These are phyloP conservation scores for Acrobasis repandana DNA, from an alignment of 2,888 invertebrate genomes.

Conservation along the genomic window DNA sequence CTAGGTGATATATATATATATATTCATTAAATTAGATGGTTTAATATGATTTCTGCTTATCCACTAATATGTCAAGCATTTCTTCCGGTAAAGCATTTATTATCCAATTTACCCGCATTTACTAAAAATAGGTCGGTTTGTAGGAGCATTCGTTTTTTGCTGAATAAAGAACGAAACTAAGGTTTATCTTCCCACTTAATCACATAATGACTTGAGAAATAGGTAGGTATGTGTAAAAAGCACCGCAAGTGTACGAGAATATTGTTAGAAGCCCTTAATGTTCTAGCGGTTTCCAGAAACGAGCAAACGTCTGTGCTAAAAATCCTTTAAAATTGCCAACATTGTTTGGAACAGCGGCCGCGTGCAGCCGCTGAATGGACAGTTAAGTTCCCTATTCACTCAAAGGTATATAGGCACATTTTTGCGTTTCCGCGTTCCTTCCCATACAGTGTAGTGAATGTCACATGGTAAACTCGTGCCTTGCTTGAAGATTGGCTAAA, in stretches of 20 bases:
- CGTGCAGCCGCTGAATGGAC: constrained; percentile 64
- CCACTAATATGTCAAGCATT: too few relatives aligned
- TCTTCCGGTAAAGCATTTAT: too few relatives aligned
- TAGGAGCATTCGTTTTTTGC: too few relatives aligned
- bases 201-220: too few relatives aligned
- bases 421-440: constrained; percentile 72
- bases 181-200: too few relatives aligned
- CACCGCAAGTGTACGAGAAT: constrained; percentile 1
- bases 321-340: constrained; percentile 53
- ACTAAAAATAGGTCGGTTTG: too few relatives aligned
- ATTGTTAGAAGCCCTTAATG: constrained; percentile 34
- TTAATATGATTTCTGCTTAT: too few relatives aligned
- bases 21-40: too few relatives aligned
- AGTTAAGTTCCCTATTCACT: constrained; percentile 71
- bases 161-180: too few relatives aligned
- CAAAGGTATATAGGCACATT: constrained; percentile 64
- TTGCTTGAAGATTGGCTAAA: not conserved
- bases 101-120: too few relatives aligned
- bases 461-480: constrained; percentile 22
- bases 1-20: too few relatives aligned
- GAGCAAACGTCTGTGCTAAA: constrained; percentile 49
- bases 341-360: constrained; percentile 62
- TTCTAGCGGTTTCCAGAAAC: constrained; percentile 47
- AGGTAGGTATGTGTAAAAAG: not conserved
- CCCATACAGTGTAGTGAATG: constrained; percentile 33